phyloP scores from a whole-genome alignment of 2,797 vertebrate species.

The Hypotaenidia okinawae region DNA sequence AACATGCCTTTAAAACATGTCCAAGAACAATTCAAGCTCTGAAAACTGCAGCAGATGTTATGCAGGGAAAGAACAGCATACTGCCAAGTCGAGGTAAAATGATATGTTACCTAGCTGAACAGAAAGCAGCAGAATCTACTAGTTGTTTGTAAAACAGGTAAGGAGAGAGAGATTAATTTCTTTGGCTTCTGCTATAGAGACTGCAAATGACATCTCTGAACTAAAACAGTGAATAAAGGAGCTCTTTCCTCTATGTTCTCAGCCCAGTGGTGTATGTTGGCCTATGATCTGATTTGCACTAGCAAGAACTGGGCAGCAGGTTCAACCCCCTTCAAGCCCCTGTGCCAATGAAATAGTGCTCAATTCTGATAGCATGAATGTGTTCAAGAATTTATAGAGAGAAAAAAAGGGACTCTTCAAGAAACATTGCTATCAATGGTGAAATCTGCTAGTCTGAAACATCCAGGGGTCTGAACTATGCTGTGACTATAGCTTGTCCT shows the following conservation, averaged over 20 bases:
- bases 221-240: background rate
- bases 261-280: background rate
- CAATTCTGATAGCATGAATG: background rate
- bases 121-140: background rate
- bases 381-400: background rate
- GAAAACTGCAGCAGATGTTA: conserved; percentile 42
- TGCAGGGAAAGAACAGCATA: background rate
- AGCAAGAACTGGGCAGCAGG: background rate
- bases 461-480: background rate
- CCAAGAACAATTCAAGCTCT: conserved; percentile 5
- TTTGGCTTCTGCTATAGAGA: background rate
- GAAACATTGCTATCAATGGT: background rate
- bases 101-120: background rate
- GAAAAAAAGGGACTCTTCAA: background rate
- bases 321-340: background rate
- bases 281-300: background rate
- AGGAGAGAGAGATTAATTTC: background rate
- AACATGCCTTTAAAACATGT: conserved; percentile 22
- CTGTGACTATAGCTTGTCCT: background rate
- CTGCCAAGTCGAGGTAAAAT: background rate
- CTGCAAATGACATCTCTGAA: background rate
- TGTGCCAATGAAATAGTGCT: background rate
- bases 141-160: background rate
- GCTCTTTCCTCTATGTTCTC: background rate
- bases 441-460: background rate